Evolutionary conservation across 2,113 vertebrate species (phyloP), one percentile per base, ranked within the genome.

Genomic region (Patagioenas fasciata): DNA sequence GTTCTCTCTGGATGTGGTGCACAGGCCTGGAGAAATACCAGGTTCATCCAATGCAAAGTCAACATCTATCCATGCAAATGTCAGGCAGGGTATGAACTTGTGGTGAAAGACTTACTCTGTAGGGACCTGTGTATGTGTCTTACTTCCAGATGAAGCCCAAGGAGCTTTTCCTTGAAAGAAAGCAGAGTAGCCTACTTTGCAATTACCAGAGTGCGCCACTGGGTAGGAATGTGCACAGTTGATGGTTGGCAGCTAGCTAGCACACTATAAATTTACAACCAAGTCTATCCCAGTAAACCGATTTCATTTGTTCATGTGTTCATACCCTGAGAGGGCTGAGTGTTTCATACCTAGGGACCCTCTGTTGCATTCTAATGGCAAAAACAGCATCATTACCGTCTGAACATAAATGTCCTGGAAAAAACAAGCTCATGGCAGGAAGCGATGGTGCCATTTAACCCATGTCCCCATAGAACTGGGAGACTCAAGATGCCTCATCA

Each of bases 1-100:
- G 53, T 84, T 17, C 29, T 71, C 48, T 69, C 50, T 47, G 15
- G 31, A 36, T 0, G 0, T 36, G 56, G 20, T 0, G 0, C 38
- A n/a, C 2, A 7, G 32, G 11, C 10, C 67, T 47, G 57, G 44
- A 72, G 57, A 78, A 85, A 74, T 31, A 26, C 26, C 23, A 34
- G 56, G 28, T 58, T 79, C 32, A 58, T 19, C 64, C 64, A 85
- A 9, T 23, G 64, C 34, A 51, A 86, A 90, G 54, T 38, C 54
- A 83, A 1, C 10, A 28, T 36, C n/a, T 80, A 11, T 48, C 3
- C 9, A 34, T 23, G 54, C 0, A 1, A 47, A 77, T 51, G 26
- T 38, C 73, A 74, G 69, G 60, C 53, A 60, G 77, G 15, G 24
- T 36, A 36, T 56, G 56, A 86, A 80, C 64, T 70, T 58, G 56